Base-by-base conservation (phyloP, 2,797 vertebrate species). In the Microctenopoma lineatum region DNA sequence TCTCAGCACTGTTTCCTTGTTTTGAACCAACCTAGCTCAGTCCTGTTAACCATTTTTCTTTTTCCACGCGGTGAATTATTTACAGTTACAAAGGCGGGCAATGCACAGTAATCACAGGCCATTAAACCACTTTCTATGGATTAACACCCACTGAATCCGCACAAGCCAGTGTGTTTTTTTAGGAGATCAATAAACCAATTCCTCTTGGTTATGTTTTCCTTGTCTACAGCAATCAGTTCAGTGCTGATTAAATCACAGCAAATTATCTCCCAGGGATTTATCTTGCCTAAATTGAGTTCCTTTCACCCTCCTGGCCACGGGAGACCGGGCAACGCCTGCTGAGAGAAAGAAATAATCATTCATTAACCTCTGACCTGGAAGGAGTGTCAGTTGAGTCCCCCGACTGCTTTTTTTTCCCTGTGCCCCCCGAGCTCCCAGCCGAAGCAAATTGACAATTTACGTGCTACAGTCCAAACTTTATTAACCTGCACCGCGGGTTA, bases 361-460 rank as follows among this genome's bases (percentile, higher is more conserved):
- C 92, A 94, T 94, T 94, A 94, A 93, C 92, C 93, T 93, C 76
- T 91, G 92, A 93, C 89, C 90, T 81, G 68, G 69, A 76, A 67
- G 87, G 82, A 86, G 86, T 84, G 84, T 91, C 87, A 85, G 88
- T 79, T 61, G 77, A 89, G 84, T 89, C 84, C 51, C 81, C 67
- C 77, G 48, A 69, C 75, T 81, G 80, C 81, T 59, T 81, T 73
- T 68, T 59, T n/a, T 34, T 50, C 0, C 41, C 38, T 2, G 26
- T 34, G 6, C 63, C 66, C 64, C 53, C 62, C 54, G 72, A 83
- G 79, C 68, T 9, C 61, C 58, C 81, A 64, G 68, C 63, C 61
- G 65, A 65, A 42, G 79, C 74, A 85, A 89, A 92, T 80, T 89
- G 86, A 81, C 84, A 67, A 90, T 91, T 88, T 87, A 82, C 77